Percentiles rank a stretch among this genome's conserved stretches.
Evolutionary conservation across 2,797 vertebrate genomes (phyloP).

Genomic region (Clarias laeviceps): DNA sequence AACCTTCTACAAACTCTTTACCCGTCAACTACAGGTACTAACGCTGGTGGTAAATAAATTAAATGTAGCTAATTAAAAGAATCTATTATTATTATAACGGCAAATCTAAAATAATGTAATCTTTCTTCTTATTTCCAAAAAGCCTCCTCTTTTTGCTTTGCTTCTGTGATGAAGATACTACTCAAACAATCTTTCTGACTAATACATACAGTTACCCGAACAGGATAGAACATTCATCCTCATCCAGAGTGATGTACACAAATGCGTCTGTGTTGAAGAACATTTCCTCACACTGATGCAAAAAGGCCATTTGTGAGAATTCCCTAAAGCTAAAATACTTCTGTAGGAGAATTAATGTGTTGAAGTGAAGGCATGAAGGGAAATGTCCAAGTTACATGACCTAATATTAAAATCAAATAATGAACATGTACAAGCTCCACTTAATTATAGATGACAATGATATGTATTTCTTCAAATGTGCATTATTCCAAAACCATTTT

Average conservation of each 20-base stretch:
- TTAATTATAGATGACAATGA: not conserved
- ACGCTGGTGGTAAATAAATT: too few species aligned
- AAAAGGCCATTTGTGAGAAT: not conserved
- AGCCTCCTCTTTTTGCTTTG: not conserved
- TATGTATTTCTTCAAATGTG: not conserved
- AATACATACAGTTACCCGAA: not conserved
- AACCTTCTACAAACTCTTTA: too few species aligned
- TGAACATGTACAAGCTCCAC: not conserved
- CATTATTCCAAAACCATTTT: not conserved
- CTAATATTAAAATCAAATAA: too few species aligned
- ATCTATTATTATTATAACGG: too few species aligned
- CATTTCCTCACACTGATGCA: not conserved
- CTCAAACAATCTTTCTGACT: not conserved
- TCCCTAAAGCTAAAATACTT: not conserved
- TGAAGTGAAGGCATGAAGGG: not conserved
- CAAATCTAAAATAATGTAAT: not conserved
- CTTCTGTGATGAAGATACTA: not conserved
- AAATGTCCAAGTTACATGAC: not conserved
- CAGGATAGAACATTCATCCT: not conserved
- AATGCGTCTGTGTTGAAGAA: not conserved
- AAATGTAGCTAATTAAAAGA: too few species aligned
- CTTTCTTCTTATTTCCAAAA: not conserved
- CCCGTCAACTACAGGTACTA: too few species aligned
- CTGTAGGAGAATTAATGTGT: not conserved
- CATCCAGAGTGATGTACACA: not conserved